Evolutionary conservation across 1,140 invertebrate species (phyloP), one percentile per base, ranked within the genome.

Genomic region (Pseudobourletiella spinata): DNA sequence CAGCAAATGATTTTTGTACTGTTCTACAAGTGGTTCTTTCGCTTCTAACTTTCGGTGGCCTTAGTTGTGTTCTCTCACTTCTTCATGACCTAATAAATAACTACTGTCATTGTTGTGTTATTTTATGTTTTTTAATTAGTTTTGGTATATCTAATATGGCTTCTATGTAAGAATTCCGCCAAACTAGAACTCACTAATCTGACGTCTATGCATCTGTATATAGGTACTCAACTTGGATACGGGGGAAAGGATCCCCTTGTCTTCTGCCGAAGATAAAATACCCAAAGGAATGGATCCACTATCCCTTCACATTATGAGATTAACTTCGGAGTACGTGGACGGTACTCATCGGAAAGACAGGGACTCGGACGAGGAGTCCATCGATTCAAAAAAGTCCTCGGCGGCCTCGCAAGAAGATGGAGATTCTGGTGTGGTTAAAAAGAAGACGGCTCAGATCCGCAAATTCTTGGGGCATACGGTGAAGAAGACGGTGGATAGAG

Each of bases 151-250:
- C 35, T 11, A 11, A 39, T 39, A 39, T 11, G n/a, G 11, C 11
- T 39, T 11, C n/a, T 39, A 39, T 39, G 11, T 39, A 39, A 11
- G 11, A 11, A 39, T 39, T 11, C n/a, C 35, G n/a, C n/a, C 35
- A n/a, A 11, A 39, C 35, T 39, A 11, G n/a, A 11, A 39, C 35
- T 11, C n/a, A 11, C n/a, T 39, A n/a, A n/a, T 39, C n/a, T 39
- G 35, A 11, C n/a, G 35, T 39, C 11, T 8, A 28, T 57, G 42
- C 35, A 59, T 50, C 11, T 58, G 48, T 30, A 59, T 25, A 15
- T 67, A 82, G 85, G 91, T 97, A 2, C 79, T 91, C 67, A 96
- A 98, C 77, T 78, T 96, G 65, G 93, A 97, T 75, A 97, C 93
- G 3, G 93, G 91, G 3, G 89, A 94, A 76, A 79, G 85, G 65